Evolutionary conservation across 2,888 invertebrate species (phyloP).

Genomic region (Scrobipalpa costella): DNA sequence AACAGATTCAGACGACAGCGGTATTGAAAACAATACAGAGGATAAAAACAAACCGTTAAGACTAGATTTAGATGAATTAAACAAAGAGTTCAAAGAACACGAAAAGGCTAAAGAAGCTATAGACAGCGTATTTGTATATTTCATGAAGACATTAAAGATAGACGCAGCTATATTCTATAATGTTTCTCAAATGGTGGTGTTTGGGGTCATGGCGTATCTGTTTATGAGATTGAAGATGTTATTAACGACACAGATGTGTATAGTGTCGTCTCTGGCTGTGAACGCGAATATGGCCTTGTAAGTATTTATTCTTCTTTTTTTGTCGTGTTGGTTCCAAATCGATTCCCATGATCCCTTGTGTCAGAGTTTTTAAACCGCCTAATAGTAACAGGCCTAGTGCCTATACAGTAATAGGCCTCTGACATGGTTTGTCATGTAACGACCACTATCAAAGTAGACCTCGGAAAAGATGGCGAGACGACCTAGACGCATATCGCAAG

Average conservation of each 20-base stretch:
- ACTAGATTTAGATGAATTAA: constrained; percentile 49
- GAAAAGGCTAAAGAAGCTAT: constrained; percentile 38
- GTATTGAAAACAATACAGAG: constrained; percentile 77
- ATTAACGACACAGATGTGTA: constrained; percentile 89
- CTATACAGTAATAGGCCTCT: too few species aligned
- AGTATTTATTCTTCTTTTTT: constrained; percentile 74
- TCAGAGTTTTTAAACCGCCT: too few species aligned
- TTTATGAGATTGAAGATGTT: constrained; percentile 90
- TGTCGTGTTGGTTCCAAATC: too few species aligned
- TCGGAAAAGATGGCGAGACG: too few species aligned
- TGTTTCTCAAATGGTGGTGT: constrained; percentile 85
- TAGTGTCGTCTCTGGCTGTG: constrained; percentile 85
- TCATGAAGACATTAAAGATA: constrained; percentile 58
- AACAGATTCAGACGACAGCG: constrained; percentile 59
- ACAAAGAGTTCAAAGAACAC: constrained; percentile 40
- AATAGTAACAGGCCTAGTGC: too few species aligned
- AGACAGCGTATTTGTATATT: constrained; percentile 42
- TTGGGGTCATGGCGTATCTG: constrained; percentile 86
- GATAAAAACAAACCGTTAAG: constrained; percentile 42
- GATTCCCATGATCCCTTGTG: too few species aligned
- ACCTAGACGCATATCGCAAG: too few species aligned
- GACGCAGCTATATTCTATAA: constrained; percentile 85
- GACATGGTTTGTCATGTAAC: too few species aligned
- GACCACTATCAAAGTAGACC: too few species aligned
- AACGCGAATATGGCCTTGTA: constrained; percentile 56